Percentiles rank a stretch among this genome's conserved stretches.
Evolutionary conservation across 2,888 invertebrate species (phyloP).

Genomic region (Chaetoderma sp.): DNA sequence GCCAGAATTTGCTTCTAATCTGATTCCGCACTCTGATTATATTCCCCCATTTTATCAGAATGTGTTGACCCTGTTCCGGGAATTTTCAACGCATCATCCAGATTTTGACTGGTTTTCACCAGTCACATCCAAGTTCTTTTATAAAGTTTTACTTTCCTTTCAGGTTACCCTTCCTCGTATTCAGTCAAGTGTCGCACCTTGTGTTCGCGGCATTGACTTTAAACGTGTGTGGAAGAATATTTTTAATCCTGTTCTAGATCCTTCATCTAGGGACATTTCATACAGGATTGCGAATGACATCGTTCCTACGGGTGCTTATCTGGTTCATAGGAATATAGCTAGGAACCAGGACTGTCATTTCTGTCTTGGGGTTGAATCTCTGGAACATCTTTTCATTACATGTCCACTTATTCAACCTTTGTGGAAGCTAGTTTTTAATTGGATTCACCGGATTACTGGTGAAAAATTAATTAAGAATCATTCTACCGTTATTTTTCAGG

Average conservation of each 20-base stretch:
- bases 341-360: not conserved
- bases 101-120: conserved; percentile 5
- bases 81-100: not conserved
- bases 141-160: not conserved
- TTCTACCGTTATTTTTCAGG: no score
- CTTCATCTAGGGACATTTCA: not conserved
- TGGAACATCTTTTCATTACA: not conserved
- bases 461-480: no score
- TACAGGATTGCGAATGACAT: not conserved
- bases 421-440: no score
- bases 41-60: conserved; percentile 18
- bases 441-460: no score
- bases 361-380: not conserved
- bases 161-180: not conserved
- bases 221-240: not conserved
- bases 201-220: not conserved
- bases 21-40: conserved; percentile 23
- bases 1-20: conserved; percentile 3
- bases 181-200: no score
- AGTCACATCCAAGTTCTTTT: not conserved
- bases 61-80: not conserved
- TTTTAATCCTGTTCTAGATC: not conserved
- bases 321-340: not conserved
- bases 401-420: no score
- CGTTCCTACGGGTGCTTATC: not conserved